phyloP scores from a whole-genome alignment of 2,113 vertebrate genomes.

The Apteryx owenii region DNA sequence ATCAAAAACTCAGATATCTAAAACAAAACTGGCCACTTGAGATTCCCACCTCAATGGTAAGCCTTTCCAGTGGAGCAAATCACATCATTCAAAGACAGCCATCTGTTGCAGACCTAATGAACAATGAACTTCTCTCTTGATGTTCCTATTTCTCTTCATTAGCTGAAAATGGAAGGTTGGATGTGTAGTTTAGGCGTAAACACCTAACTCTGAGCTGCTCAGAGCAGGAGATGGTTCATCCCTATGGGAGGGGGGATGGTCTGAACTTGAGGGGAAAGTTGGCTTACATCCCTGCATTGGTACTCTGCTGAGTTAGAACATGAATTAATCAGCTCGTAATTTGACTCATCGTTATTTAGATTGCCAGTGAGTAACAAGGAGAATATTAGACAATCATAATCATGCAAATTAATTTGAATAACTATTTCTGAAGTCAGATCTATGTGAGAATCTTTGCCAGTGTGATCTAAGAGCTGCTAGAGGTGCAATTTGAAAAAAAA shows the following conservation, averaged over 20 bases:
- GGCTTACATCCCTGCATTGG: neutral
- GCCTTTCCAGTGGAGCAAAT: neutral
- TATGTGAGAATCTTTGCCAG: neutral
- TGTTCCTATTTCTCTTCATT: neutral
- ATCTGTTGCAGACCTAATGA: neutral
- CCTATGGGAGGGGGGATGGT: neutral
- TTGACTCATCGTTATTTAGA: neutral
- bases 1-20: neutral
- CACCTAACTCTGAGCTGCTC: neutral
- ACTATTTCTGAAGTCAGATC: neutral
- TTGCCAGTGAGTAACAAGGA: neutral
- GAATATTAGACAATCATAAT: neutral
- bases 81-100: neutral
- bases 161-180: neutral
- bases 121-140: neutral
- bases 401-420: conserved; percentile 32
- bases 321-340: neutral
- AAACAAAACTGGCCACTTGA: neutral
- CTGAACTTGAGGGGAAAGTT: neutral
- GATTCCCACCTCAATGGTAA: neutral
- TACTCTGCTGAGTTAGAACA: neutral
- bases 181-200: neutral
- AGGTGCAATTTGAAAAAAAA: neutral
- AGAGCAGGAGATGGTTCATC: neutral
- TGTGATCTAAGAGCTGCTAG: neutral